Conservation (phyloP, 2,797 vertebrate species). For the Chloroceryle inda region DNA sequence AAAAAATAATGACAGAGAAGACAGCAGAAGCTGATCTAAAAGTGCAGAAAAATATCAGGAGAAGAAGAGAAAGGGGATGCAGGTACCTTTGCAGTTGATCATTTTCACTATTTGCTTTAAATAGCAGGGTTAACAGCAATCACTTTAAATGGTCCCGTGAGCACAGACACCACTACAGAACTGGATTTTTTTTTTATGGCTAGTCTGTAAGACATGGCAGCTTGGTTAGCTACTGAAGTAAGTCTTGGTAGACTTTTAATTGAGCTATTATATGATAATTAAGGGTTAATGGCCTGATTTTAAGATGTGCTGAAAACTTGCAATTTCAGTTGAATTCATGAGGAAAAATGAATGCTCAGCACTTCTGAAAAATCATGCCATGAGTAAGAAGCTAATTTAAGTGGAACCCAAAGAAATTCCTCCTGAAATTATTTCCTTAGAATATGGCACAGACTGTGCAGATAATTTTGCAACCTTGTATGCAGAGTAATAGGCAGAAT, state of each 20-base stretch:
- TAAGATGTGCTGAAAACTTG: slow-evolving; percentile 66
- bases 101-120: slow-evolving; percentile 9
- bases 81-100: neutral
- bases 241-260: slow-evolving; percentile 66
- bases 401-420: neutral
- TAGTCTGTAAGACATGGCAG: neutral
- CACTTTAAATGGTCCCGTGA: slow-evolving; percentile 16
- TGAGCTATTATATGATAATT: slow-evolving; percentile 70
- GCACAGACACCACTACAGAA: neutral
- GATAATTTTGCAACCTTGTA: neutral
- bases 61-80: neutral
- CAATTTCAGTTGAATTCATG: slow-evolving; percentile 27
- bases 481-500: neutral
- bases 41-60: neutral
- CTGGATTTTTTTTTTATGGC: slow-evolving; percentile 39
- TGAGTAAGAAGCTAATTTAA: neutral
- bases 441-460: neutral
- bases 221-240: slow-evolving; percentile 40
- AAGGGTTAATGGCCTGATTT: slow-evolving; percentile 72
- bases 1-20: neutral
- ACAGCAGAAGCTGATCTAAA: neutral
- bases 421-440: neutral
- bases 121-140: slow-evolving; percentile 2
- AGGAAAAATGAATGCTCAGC: slow-evolving; percentile 67
- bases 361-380: slow-evolving; percentile 11